Base-by-base conservation (phyloP, 1,140 invertebrate species). In the Gryllus bimaculatus region DNA sequence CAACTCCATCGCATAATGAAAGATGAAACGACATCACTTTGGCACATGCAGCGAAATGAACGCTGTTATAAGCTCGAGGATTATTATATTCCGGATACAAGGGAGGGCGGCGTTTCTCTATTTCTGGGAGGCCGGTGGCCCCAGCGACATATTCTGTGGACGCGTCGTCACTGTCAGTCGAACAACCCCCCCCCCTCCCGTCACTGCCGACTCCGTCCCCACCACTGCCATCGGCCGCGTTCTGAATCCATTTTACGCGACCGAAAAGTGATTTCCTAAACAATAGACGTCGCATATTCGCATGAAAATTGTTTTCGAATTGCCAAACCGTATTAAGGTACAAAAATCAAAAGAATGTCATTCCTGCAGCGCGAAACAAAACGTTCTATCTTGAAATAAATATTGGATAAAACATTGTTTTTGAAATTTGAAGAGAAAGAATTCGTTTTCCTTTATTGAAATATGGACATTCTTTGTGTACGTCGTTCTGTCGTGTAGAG, bases 341-440 rank as follows among this genome's bases (percentile, higher is more conserved):
- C 10, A 66, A 66, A 66, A 66, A 66, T 66, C 54, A 66, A 66
- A 66, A 66, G 54, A 66, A 66, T 18, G 54, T 18, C 54, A 18
- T 66, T 66, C 54, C 54, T 66, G 54, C 54, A 66, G 54, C 18
- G 54, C 54, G 54, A 18, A 66, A 66, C 54, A 66, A 66, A 66
- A 66, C 54, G 54, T 66, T 66, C 54, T 66, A 66, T 66, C 54
- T 66, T 66, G 54, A 66, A 66, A 66, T 66, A 66, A 66, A 66
- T 66, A 66, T 66, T 66, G 54, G 54, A 66, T 66, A 66, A 66
- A 66, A 66, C 54, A 66, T 66, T 66, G 54, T 66, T 66, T 66
- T 66, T 18, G 54, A 18, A 66, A 66, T 66, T 66, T 66, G 10
- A 10, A 66, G 54, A 66, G 54, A 66, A 66, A 66, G 54, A 66